Base-by-base conservation (phyloP, 2,113 vertebrate species). In the Pitta sordida region DNA sequence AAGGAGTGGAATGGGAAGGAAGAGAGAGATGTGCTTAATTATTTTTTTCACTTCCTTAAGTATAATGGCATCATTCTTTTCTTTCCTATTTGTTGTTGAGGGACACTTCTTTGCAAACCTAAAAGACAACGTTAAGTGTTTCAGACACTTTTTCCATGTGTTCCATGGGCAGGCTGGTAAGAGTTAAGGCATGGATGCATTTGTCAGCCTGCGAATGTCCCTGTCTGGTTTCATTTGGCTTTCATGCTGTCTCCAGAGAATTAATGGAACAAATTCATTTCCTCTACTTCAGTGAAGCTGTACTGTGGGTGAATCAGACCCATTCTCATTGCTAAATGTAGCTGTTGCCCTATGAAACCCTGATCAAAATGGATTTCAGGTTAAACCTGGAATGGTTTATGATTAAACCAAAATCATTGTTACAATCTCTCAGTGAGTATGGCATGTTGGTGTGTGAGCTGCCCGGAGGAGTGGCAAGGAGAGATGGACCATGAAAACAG, bases 201-300 rank as follows among this genome's bases (percentile, higher is more conserved):
- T 79, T 91, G 67, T 86, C 89, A 92, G 44, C 14, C 15, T 92
- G 51, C 91, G 73, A 94, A 90, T 81, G 76, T 49, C 68, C 59
- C 83, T 91, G 93, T 94, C 85, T 79, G 62, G 64, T 94, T 91
- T 94, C 73, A 90, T 94, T 91, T 91, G 85, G 64, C 21, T 91
- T 91, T 90, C 53, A 51, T 55, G 49, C 34, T 55, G 12, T 86
- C 71, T 78, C 68, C 68, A 65, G 76, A 84, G 86, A 86, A 81
- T 91, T 90, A 96, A 88, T 91, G 75, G 69, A 88, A 88, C 51
- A 75, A 89, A 92, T 76, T 88, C 67, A 95, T 91, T 95, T 92
- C 86, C 67, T 15, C 1, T 0, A 46, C 63, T 73, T 59, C 73
- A 86, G 18, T 34, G 49, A 96, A 92, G 65, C 86, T 86, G 49